These are phyloP conservation scores for Drosophila albomicans DNA, from an alignment of 1,140 invertebrate genomes.

Conservation along the genomic window DNA sequence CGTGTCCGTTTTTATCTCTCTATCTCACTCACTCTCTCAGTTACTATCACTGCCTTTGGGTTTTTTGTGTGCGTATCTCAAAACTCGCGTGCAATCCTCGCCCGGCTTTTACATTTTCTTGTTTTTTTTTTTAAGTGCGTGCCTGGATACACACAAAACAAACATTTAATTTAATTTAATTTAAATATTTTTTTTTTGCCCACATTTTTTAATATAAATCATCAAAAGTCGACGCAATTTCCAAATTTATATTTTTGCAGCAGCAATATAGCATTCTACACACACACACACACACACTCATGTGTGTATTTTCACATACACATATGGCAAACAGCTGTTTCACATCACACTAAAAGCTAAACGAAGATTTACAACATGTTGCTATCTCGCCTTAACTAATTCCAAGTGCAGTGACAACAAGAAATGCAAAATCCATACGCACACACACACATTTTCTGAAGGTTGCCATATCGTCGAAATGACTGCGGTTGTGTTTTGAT, in stretches of 20 bases:
- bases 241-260: conserved; percentile 22
- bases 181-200: background rate
- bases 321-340: conserved; percentile 46
- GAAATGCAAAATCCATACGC: background rate
- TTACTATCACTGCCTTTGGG: conserved; percentile 16
- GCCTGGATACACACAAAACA: background rate
- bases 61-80: conserved; percentile 9
- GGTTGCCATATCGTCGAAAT: conserved; percentile 20
- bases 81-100: conserved; percentile 2
- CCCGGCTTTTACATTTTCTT: conserved; percentile 4
- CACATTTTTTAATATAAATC: conserved; percentile 1
- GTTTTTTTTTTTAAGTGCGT: background rate
- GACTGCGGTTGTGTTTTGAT: conserved; percentile 20
- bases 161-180: background rate
- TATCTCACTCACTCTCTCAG: conserved; percentile 13
- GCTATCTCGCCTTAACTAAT: conserved; percentile 26
- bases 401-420: background rate
- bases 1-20: conserved; percentile 54
- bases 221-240: conserved; percentile 5
- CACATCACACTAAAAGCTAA: conserved; percentile 20
- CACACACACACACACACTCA: background rate
- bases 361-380: conserved; percentile 28
- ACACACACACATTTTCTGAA: background rate
- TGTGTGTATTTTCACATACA: background rate
- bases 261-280: background rate